These are phyloP conservation scores for Umimayanthus chanpuru DNA, from an alignment of 92 coral and sea anemone species.

Conservation along the genomic window DNA sequence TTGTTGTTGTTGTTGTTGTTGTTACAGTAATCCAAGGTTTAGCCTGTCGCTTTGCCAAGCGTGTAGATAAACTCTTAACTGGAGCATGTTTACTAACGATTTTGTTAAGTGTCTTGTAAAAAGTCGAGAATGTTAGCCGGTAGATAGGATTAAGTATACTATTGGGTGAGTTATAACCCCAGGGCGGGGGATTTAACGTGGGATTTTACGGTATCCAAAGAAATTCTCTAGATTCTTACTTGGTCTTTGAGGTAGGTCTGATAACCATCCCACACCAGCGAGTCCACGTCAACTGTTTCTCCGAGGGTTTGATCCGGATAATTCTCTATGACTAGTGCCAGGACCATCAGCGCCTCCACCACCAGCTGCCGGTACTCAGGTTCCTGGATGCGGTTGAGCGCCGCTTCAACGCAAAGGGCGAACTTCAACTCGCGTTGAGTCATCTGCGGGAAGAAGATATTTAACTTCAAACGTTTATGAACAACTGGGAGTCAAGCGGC, in stretches of 20 bases:
- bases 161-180: too few relatives aligned
- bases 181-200: too few relatives aligned
- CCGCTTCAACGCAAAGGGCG: conserved; percentile 91
- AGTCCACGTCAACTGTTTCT: conserved; percentile 91
- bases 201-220: not conserved
- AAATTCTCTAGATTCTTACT: conserved; percentile 39
- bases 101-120: too few relatives aligned
- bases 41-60: too few relatives aligned
- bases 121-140: too few relatives aligned
- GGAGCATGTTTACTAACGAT: too few relatives aligned
- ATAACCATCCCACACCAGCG: conserved; percentile 83
- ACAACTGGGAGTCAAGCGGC: too few relatives aligned
- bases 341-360: conserved; percentile 92
- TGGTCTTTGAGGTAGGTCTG: conserved; percentile 79
- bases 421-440: conserved; percentile 96
- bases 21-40: too few relatives aligned
- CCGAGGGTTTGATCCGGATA: conserved; percentile 92
- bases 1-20: too few relatives aligned
- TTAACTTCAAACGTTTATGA: not conserved
- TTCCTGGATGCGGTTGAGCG: conserved; percentile 93
- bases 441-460: conserved; percentile 63
- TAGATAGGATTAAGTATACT: too few relatives aligned
- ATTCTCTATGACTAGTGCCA: conserved; percentile 87
- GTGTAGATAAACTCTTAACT: too few relatives aligned
- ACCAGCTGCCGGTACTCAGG: conserved; percentile 97